A percentile compares a stretch with the other conserved stretches of the same genome.
phyloP scores from a whole-genome alignment of 2,797 vertebrate genomes.

The Lates japonicus region DNA sequence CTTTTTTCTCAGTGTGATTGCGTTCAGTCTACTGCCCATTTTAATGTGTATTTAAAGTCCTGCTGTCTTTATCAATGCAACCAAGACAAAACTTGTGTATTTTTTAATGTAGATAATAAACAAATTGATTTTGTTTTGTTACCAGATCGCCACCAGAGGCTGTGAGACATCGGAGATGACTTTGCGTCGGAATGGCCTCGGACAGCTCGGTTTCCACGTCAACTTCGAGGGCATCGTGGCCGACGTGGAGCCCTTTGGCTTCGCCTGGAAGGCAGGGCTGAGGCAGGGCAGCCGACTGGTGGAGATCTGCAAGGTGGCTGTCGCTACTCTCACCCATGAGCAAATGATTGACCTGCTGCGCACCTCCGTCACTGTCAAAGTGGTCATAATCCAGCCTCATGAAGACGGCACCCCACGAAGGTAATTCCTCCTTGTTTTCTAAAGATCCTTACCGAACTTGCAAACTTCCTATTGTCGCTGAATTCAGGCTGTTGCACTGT shows the following conservation, averaged over 20 bases:
- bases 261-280: conserved; percentile 97
- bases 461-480: conserved; percentile 4
- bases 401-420: conserved; percentile 95
- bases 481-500: background rate
- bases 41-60: background rate
- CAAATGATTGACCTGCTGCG: conserved; percentile 99
- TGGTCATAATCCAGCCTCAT: conserved; percentile 96
- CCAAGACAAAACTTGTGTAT: background rate
- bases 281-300: conserved; percentile 97
- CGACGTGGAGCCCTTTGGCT: conserved; percentile 97
- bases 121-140: conserved; percentile 5
- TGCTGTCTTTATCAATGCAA: background rate
- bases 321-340: conserved; percentile 96
- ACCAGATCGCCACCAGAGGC: conserved; percentile 93
- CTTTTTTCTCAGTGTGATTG: background rate
- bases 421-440: conserved; percentile 74
- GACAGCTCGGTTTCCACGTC: conserved; percentile 97
- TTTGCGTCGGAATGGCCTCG: conserved; percentile 92
- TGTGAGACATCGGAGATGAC: conserved; percentile 97
- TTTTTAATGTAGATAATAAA: conserved; percentile 12
- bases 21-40: background rate
- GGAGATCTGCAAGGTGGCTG: conserved; percentile 97
- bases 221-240: conserved; percentile 99
- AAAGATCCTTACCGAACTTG: conserved; percentile 7
- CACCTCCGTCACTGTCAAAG: conserved; percentile 94